Evolutionary conservation across 2,888 invertebrate genomes (phyloP), one percentile per base, ranked within the genome.

Genomic region (Zeuzera pyrina): DNA sequence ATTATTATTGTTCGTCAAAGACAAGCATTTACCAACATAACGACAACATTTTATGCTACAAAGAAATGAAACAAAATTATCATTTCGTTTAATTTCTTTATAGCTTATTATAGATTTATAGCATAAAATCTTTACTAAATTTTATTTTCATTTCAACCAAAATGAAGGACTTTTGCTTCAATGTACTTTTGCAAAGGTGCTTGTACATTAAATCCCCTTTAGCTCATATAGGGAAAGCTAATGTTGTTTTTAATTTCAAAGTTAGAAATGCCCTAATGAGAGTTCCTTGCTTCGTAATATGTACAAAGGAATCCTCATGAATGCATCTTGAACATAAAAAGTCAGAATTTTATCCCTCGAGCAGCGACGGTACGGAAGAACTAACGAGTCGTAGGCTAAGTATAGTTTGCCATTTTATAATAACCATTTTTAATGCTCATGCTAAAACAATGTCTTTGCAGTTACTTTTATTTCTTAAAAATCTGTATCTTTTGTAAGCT

Each of bases 191-290:
- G 48, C 46, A 52, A 53, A n/a, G n/a, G n/a, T n/a, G n/a, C n/a
- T n/a, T n/a, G n/a, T 47, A 56, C 56, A 56, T 61, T 58, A 61
- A 67, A 51, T 45, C 53, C 57, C 61, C 51, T 43, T 43, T 43
- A 40, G 39, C 43, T 39, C 39, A n/a, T 48, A 52, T 59, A 62
- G 48, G 57, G 50, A 43, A 47, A 53, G 68, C 59, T 73, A 72
- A 76, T 72, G 55, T 67, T 57, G n/a, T n/a, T n/a, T n/a, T n/a
- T n/a, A n/a, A 70, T 73, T 71, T 65, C 64, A 68, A 73, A 74
- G 57, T 62, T 52, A 55, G 59, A 66, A 70, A 55, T 65, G 71
- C 67, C 63, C 73, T 76, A 74, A 77, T 70, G 74, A 76, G 70
- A 70, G 66, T 60, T 64, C 57, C 60, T 69, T 71, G 56, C 63